Evolutionary conservation across 1,140 invertebrate species (phyloP).

Genomic region (Bombus pascuorum): DNA sequence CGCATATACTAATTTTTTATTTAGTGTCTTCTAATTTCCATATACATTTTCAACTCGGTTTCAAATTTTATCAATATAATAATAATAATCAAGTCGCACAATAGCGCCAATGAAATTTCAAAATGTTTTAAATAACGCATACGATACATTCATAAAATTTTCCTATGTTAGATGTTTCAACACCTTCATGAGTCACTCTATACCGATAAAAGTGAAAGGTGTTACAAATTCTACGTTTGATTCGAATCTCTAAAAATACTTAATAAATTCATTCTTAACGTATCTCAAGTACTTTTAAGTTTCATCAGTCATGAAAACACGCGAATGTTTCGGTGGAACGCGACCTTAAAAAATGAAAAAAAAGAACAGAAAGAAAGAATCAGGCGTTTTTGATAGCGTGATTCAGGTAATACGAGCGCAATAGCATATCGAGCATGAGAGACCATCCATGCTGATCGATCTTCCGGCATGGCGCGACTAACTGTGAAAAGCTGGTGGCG

Average conservation of each 20-base stretch:
- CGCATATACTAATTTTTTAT: no score
- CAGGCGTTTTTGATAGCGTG: background rate
- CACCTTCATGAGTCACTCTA: background rate
- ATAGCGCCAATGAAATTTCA: background rate
- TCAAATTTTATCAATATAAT: background rate
- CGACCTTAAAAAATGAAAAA: background rate
- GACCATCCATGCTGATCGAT: conserved; percentile 65
- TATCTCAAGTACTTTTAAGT: background rate
- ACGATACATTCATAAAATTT: background rate
- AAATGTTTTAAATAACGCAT: background rate
- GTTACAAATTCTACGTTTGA: no score
- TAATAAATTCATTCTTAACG: background rate
- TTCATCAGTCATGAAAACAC: background rate
- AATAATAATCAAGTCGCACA: no score
- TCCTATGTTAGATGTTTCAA: background rate
- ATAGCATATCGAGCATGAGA: conserved; percentile 50
- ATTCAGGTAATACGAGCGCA: conserved; percentile 41
- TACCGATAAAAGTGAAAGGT: background rate
- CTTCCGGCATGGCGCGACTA: conserved; percentile 64
- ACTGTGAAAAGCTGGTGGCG: conserved; percentile 65
- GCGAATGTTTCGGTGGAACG: background rate
- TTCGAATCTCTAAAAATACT: background rate
- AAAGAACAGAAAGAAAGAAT: background rate
- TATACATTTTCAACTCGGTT: no score
- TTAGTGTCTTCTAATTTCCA: no score